These are phyloP conservation scores for Gastracanthus pulcherrimus DNA, from an alignment of 2,888 invertebrate genomes.

Conservation along the genomic window DNA sequence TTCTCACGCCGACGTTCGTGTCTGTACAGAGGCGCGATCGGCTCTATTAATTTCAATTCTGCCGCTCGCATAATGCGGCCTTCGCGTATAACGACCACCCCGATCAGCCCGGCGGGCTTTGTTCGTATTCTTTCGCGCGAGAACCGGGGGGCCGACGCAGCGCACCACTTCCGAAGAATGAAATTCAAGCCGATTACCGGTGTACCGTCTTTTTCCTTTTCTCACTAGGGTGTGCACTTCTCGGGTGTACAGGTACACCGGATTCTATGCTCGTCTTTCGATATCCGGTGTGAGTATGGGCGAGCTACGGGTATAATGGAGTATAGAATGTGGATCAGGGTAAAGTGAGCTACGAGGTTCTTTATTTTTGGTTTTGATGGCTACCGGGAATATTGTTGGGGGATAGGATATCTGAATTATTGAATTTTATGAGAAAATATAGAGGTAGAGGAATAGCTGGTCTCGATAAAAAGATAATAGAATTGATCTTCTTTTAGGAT, in stretches of 20 bases:
- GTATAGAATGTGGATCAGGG: neutral
- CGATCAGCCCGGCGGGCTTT: constrained; percentile 1
- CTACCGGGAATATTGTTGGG: neutral
- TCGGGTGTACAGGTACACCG: neutral
- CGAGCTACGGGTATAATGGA: neutral
- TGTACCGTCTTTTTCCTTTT: neutral
- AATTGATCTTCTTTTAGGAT: no score
- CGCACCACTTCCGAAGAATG: constrained; percentile 35
- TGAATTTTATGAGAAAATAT: neutral
- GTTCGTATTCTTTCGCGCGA: neutral
- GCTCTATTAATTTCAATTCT: constrained; percentile 44
- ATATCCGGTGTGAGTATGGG: constrained; percentile 4
- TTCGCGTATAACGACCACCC: constrained; percentile 11
- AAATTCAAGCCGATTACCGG: constrained; percentile 42
- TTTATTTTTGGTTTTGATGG: neutral
- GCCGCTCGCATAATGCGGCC: constrained; percentile 1
- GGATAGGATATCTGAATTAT: neutral
- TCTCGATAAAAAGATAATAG: no score
- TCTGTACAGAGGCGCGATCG: neutral
- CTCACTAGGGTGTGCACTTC: neutral
- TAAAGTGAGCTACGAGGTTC: neutral
- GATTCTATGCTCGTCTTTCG: constrained; percentile 13
- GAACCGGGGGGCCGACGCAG: constrained; percentile 14
- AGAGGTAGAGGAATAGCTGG: no score
- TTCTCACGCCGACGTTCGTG: constrained; percentile 10